These are phyloP conservation scores for Podargus strigoides DNA, from an alignment of 2,797 vertebrate species.

Conservation along the genomic window DNA sequence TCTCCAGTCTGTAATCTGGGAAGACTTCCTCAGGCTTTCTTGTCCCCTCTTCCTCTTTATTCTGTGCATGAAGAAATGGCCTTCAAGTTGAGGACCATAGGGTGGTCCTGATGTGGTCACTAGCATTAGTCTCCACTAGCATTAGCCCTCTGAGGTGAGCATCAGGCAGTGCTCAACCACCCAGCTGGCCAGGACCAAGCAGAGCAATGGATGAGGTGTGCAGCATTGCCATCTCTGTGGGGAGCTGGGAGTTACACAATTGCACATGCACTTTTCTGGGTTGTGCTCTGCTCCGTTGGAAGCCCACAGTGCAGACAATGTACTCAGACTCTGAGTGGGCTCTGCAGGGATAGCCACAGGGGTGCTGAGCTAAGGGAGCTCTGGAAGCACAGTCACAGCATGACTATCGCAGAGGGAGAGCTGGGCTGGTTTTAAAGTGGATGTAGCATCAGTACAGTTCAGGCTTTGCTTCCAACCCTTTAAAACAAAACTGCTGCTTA, in stretches of 20 bases:
- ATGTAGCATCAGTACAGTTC: not conserved
- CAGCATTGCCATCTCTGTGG: not conserved
- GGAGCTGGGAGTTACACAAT: not conserved
- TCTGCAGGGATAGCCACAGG: not conserved
- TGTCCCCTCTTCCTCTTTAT: not conserved
- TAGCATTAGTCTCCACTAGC: not conserved
- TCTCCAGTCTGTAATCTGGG: not conserved
- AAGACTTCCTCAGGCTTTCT: not conserved
- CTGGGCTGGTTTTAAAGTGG: not conserved
- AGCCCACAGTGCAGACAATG: fast-evolving
- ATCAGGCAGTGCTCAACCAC: not conserved
- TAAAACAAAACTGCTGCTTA: slow-evolving; percentile 32
- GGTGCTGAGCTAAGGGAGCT: not conserved
- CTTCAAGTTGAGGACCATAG: not conserved
- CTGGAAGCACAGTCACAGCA: not conserved
- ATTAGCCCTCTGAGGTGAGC: not conserved
- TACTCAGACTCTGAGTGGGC: not conserved
- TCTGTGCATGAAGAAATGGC: not conserved
- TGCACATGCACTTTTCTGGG: not conserved
- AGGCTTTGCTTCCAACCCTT: slow-evolving; percentile 25
- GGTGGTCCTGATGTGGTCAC: not conserved
- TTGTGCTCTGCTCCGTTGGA: fast-evolving
- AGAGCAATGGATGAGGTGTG: not conserved
- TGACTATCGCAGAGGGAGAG: not conserved
- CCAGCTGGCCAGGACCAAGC: not conserved